phyloP scores from a whole-genome alignment of 2,888 invertebrate species.

The Fragum fragum region DNA sequence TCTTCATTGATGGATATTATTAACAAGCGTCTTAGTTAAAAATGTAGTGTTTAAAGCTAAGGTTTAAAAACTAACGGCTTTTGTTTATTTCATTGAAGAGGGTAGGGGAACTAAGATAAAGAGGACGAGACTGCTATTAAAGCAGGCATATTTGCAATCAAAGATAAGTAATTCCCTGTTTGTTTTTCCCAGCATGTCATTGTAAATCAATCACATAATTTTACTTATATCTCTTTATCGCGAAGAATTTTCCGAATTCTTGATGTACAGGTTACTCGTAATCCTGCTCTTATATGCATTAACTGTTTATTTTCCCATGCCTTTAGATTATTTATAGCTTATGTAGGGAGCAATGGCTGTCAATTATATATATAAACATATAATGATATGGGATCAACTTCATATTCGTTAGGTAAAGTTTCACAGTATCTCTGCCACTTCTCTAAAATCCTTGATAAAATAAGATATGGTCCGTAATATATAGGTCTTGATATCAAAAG shows the following conservation, averaged over 20 bases:
- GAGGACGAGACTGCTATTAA: too few relatives aligned
- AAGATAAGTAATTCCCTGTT: constrained; percentile 18
- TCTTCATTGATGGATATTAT: too few relatives aligned
- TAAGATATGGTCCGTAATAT: constrained; percentile 23
- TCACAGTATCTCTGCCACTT: constrained; percentile 15
- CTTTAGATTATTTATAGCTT: constrained; percentile 57
- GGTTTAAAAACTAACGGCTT: too few relatives aligned
- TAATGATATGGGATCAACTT: constrained; percentile 18
- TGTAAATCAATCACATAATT: constrained; percentile 25
- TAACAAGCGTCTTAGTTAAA: too few relatives aligned
- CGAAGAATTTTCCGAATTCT: constrained; percentile 52
- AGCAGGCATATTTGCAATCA: constrained; percentile 15
- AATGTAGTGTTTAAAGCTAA: too few relatives aligned
- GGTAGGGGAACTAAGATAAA: too few relatives aligned
- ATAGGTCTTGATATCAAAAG: neutral
- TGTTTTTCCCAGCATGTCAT: constrained; percentile 43
- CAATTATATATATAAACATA: constrained; percentile 28
- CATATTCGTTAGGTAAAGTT: constrained; percentile 5
- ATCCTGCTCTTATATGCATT: neutral
- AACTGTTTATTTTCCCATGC: constrained; percentile 57
- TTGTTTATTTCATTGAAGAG: too few relatives aligned
- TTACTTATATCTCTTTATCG: constrained; percentile 39
- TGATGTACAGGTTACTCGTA: constrained; percentile 16
- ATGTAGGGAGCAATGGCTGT: constrained; percentile 14
- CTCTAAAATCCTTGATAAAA: constrained; percentile 18